A percentile compares a stretch with the other conserved stretches of the same genome.
Evolutionary conservation across 2,888 invertebrate genomes (phyloP).

Genomic region (Drosophila anceps): DNA sequence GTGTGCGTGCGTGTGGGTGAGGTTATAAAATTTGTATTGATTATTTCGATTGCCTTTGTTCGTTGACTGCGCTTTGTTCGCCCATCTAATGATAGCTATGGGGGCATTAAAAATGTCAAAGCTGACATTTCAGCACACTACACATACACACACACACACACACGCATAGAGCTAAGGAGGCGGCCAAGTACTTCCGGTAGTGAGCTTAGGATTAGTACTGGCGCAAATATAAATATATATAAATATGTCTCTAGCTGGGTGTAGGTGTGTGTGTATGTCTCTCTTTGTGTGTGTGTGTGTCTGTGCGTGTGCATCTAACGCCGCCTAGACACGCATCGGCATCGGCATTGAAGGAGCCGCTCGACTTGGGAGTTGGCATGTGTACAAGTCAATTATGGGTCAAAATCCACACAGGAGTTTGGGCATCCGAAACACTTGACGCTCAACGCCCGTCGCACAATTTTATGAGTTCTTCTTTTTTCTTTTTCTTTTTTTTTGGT

Average conservation of each 20-base stretch:
- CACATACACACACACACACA: neutral
- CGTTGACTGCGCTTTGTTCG: constrained; percentile 74
- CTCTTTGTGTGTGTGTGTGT: constrained; percentile 5
- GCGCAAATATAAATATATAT: constrained; percentile 31
- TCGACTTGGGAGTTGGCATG: constrained; percentile 65
- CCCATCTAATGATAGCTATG: constrained; percentile 78
- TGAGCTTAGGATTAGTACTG: constrained; percentile 44
- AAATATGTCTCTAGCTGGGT: constrained; percentile 13
- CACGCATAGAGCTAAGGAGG: neutral
- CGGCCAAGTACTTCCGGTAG: constrained; percentile 26
- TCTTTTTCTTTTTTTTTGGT: constrained; percentile 24
- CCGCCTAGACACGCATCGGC: constrained; percentile 67
- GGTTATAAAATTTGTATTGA: constrained; percentile 79
- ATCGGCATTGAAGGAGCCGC: constrained; percentile 21
- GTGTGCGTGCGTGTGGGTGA: constrained; percentile 35
- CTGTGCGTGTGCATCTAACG: constrained; percentile 38
- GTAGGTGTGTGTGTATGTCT: neutral
- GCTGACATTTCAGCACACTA: constrained; percentile 49
- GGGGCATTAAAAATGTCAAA: constrained; percentile 80
- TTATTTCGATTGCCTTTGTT: constrained; percentile 81
- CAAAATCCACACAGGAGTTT: constrained; percentile 76
- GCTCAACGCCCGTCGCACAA: constrained; percentile 39
- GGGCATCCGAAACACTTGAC: constrained; percentile 48
- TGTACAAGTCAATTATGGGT: constrained; percentile 82
- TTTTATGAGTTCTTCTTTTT: constrained; percentile 47